Evolutionary conservation across 2,797 vertebrate genomes (phyloP), one percentile per base, ranked within the genome.

Genomic region (Muraenolepis orangiensis): DNA sequence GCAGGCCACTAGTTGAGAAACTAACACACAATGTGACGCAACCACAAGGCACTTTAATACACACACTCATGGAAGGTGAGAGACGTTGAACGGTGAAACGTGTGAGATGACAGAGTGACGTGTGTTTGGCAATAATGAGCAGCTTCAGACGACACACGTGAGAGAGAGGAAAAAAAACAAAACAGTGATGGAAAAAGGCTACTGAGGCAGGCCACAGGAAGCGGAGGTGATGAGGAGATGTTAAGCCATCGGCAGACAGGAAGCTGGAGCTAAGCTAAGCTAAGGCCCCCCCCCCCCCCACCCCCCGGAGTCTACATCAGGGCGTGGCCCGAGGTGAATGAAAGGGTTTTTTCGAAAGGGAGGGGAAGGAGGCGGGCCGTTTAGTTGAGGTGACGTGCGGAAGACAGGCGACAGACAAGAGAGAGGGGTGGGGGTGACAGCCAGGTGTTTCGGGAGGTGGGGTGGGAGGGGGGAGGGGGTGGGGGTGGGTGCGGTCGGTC

Each of bases 401-500:
- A n/a, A n/a, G n/a, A n/a, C n/a, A n/a, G n/a, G n/a, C n/a, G n/a
- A n/a, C n/a, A n/a, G n/a, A n/a, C n/a, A n/a, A n/a, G n/a, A n/a
- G n/a, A n/a, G 13, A 14, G 40, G 40, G 13, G 42, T 13, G 51
- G 12, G 1, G 20, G 51, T 20, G 18, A 7, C n/a, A 8, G 51
- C n/a, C n/a, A n/a, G n/a, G n/a, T n/a, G 51, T 18, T n/a, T 57
- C 57, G 6, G 46, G 14, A 6, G 46, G 46, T 57, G 46, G 16
- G 51, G 61, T 2, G 7, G 61, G 61, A 23, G 11, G 7, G 11
- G n/a, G 23, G 1, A 23, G 61, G 23, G 61, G 23, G n/a, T 1
- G 23, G 64, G 28, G 84, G 78, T 84, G 86, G 61, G 80, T 84
- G 81, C 81, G 86, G 90, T 91, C 85, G 90, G 85, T 87, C 83